A percentile compares a stretch with the other conserved stretches of the same genome.
Conservation (phyloP, 37 sponge, comb jelly and placozoan species). For the Mnemiopsis leidyi region DNA sequence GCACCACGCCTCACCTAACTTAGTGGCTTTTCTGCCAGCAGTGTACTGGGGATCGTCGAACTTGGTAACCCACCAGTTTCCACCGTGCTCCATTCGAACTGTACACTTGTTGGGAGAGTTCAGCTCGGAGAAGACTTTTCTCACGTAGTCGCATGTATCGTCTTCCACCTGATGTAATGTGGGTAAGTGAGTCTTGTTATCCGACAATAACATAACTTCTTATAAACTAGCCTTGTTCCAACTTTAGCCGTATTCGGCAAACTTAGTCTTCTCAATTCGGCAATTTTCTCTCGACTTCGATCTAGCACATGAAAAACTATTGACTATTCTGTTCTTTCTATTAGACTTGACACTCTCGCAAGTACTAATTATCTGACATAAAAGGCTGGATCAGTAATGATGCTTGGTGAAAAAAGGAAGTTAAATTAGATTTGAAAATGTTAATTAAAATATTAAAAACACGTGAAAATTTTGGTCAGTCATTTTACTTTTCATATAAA, state of each 20-base stretch:
- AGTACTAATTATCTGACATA: no score
- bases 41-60: conserved; percentile 52
- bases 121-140: conserved; percentile 46
- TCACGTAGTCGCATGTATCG: conserved; percentile 52
- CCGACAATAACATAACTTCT: no score
- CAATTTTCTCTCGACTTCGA: no score
- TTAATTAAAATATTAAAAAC: not conserved
- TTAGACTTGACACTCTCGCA: no score
- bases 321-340: no score
- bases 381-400: no score
- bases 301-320: no score
- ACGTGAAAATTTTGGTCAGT: not conserved
- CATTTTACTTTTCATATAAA: not conserved
- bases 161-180: conserved; percentile 56
- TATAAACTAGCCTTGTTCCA: no score
- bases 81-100: conserved; percentile 62
- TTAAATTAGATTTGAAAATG: not conserved
- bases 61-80: conserved; percentile 65
- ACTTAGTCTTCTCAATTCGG: no score
- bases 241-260: no score
- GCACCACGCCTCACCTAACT: conserved; percentile 52
- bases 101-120: conserved; percentile 55
- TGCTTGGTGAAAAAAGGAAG: not conserved
- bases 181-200: no score
- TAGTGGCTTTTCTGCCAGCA: conserved; percentile 65